phyloP scores from a whole-genome alignment of 2,888 invertebrate species.

The Xestia c-nigrum region DNA sequence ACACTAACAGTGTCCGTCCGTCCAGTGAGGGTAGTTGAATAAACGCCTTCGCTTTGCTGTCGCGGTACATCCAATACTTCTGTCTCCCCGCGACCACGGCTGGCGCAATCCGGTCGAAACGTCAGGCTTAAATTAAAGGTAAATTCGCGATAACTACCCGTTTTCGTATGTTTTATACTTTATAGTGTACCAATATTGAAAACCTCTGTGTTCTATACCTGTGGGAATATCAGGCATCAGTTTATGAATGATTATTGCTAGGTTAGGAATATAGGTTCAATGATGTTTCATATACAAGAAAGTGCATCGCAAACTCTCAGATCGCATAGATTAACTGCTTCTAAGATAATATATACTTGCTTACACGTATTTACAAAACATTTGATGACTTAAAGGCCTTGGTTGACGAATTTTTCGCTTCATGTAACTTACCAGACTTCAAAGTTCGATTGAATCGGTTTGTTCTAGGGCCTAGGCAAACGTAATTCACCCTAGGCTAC shows the following conservation, averaged over 20 bases:
- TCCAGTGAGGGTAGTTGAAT: too few relatives aligned
- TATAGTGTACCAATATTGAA: not conserved
- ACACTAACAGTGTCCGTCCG: too few relatives aligned
- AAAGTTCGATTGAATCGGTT: too few relatives aligned
- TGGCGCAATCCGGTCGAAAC: too few relatives aligned
- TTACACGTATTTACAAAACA: not conserved
- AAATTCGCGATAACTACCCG: too few relatives aligned
- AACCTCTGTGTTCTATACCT: not conserved
- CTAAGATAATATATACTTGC: not conserved
- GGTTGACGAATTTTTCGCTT: not conserved
- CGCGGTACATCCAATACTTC: too few relatives aligned
- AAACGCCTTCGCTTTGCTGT: too few relatives aligned
- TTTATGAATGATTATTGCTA: not conserved
- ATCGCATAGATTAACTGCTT: not conserved
- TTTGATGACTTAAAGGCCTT: not conserved
- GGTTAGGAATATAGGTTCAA: not conserved
- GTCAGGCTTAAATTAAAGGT: too few relatives aligned
- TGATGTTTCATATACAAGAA: not conserved
- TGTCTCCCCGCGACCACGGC: too few relatives aligned
- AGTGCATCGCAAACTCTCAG: not conserved
- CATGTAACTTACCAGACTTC: not conserved
- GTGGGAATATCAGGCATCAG: not conserved
- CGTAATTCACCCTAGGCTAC: too few relatives aligned
- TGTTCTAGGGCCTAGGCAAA: too few relatives aligned
- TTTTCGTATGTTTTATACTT: too few relatives aligned